A percentile compares a stretch with the other conserved stretches of the same genome.
Evolutionary conservation across 2,888 invertebrate species (phyloP).

Genomic region (Acholoe squamosa): DNA sequence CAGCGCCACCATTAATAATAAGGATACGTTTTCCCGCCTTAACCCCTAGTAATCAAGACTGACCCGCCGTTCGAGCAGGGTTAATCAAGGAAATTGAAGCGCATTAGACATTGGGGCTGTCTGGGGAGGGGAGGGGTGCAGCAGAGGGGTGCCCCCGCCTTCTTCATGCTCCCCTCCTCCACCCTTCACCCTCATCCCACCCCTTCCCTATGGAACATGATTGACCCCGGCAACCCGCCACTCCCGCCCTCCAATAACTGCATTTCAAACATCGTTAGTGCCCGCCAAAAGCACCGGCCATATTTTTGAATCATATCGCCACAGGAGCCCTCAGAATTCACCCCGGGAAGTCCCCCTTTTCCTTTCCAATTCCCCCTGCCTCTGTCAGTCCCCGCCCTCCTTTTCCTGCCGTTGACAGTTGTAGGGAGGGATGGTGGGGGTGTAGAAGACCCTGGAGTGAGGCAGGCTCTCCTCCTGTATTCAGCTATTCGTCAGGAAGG

Average conservation of each 20-base stretch:
- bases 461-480: slow-evolving; percentile 1
- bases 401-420: not conserved
- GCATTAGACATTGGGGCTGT: slow-evolving; percentile 19
- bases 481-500: slow-evolving; percentile 49
- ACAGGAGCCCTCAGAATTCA: not conserved
- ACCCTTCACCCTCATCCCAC: not conserved
- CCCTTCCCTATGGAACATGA: slow-evolving; percentile 24
- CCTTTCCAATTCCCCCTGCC: not conserved
- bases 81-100: slow-evolving; percentile 58
- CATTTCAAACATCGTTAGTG: slow-evolving; percentile 22
- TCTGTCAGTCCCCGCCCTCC: not conserved
- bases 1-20: slow-evolving; percentile 44
- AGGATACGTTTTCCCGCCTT: slow-evolving; percentile 56
- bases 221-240: not conserved
- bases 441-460: not conserved
- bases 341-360: slow-evolving; percentile 15
- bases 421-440: not conserved
- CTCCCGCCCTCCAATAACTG: not conserved
- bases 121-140: not conserved
- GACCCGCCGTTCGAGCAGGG: slow-evolving; percentile 25
- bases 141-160: not conserved
- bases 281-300: slow-evolving; percentile 38
- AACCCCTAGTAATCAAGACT: slow-evolving; percentile 55
- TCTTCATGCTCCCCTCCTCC: not conserved
- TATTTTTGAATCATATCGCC: slow-evolving; percentile 33